These are phyloP conservation scores for Nymphicus hollandicus DNA, from an alignment of 2,113 vertebrate genomes.

Conservation along the genomic window DNA sequence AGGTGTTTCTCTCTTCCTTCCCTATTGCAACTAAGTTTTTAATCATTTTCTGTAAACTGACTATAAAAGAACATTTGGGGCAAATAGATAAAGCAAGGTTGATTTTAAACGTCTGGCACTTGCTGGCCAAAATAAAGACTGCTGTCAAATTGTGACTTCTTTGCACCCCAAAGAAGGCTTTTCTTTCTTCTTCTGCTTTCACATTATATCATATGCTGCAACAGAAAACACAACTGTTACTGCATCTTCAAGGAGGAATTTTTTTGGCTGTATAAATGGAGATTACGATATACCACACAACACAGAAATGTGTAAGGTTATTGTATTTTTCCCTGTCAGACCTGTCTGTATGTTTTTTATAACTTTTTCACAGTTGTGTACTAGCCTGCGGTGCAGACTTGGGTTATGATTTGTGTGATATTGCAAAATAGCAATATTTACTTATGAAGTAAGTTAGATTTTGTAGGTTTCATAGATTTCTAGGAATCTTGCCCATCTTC, in stretches of 20 bases:
- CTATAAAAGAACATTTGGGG: not conserved
- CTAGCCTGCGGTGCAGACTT: not conserved
- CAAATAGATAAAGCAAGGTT: not conserved
- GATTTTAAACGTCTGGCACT: not conserved
- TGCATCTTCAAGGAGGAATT: not conserved
- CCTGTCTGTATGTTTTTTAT: not conserved
- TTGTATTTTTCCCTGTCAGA: not conserved
- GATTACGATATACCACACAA: not conserved
- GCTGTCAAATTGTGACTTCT: not conserved
- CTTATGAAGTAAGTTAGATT: not conserved
- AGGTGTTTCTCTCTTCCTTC: not conserved
- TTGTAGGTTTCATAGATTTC: not conserved
- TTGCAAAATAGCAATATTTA: not conserved
- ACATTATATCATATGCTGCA: not conserved
- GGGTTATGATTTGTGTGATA: not conserved
- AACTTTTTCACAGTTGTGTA: not conserved
- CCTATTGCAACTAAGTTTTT: not conserved
- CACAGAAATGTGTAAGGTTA: not conserved
- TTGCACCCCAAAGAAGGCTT: not conserved
- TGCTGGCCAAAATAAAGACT: not conserved
- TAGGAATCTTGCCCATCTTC: not conserved
- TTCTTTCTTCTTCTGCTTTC: not conserved
- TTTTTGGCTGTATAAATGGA: not conserved
- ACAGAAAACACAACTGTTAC: not conserved
- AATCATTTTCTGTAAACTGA: not conserved